Evolutionary conservation across 2,888 invertebrate genomes (phyloP), one percentile per base, ranked within the genome.

Genomic region (Leptopilina drosophilae): DNA sequence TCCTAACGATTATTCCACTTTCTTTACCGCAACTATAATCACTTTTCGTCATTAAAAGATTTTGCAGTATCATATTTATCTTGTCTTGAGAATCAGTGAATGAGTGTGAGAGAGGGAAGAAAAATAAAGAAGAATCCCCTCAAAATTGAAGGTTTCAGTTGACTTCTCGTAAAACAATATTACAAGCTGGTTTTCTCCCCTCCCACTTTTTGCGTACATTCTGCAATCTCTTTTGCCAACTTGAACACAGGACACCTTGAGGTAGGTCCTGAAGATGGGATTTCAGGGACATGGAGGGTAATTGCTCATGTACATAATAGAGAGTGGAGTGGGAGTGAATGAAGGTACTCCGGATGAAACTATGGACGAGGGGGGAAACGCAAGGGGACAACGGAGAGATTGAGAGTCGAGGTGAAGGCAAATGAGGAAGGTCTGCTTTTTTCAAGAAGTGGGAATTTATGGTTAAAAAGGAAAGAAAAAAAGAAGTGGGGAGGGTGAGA

Each of bases 201-300:
- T 56, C 26, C 53, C 73, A 5, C 6, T 42, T 8, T 8, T 8
- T 42, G 42, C 33, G 33, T 33, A 33, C 33, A 33, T 42, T 42
- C 7, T 42, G 42, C 26, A 69, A 26, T 53, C 26, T 49, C 53
- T 49, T 5, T 49, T 49, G 49, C 53, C 53, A 33, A 73, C 73
- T 56, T 33, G 73, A 8, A 40, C 73, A 64, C 73, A 64, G 11
- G 56, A 64, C 59, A 66, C 66, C 81, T 86, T 87, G 86, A 85
- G 86, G 87, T 83, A 85, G 86, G 87, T 87, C 86, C 77, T 81
- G 81, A 64, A 20, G 49, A 82, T 69, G 42, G 75, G 26, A 69
- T 69, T 69, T 69, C 69, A 69, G 69, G 69, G 69, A 69, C 69
- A 69, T 53, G 69, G 53, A 69, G 69, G 69, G 69, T 73, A 73